Evolutionary conservation across 2,888 invertebrate genomes (phyloP).

Genomic region (Scaptomyza tumidula): DNA sequence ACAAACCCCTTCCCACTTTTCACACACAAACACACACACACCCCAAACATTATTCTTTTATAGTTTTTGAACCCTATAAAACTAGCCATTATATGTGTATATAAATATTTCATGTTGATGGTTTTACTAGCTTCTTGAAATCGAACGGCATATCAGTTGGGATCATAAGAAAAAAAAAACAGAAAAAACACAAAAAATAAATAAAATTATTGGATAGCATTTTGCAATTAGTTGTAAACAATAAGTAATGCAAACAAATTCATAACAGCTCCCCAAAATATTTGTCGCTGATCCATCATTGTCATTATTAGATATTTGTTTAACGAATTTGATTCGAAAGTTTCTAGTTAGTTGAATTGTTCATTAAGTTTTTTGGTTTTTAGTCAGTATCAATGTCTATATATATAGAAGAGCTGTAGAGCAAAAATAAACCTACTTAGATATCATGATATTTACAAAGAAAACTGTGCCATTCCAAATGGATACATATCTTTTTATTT

Average conservation of each 20-base stretch:
- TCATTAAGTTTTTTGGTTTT: conserved; percentile 5
- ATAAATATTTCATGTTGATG: conserved; percentile 51
- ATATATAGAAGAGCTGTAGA: conserved; percentile 30
- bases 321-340: conserved; percentile 6
- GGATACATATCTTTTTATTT: conserved; percentile 68
- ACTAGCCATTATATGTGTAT: conserved; percentile 20
- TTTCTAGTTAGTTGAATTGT: conserved; percentile 5
- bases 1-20: conserved; percentile 1
- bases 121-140: conserved; percentile 69
- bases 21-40: neutral
- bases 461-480: conserved; percentile 69
- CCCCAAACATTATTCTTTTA: neutral
- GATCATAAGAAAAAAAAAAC: conserved; percentile 54
- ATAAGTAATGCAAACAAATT: conserved; percentile 1
- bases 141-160: conserved; percentile 76
- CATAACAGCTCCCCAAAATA: neutral
- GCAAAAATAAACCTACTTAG: conserved; percentile 17
- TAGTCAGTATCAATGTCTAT: conserved; percentile 7
- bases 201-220: conserved; percentile 42
- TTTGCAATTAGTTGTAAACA: conserved; percentile 33
- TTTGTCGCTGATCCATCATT: conserved; percentile 3
- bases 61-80: neutral
- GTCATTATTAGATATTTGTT: conserved; percentile 5
- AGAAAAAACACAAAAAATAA: conserved; percentile 6
- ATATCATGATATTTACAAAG: conserved; percentile 26